These are phyloP conservation scores for Lepidurus packardi DNA, from an alignment of 1,140 invertebrate species.

Conservation along the genomic window DNA sequence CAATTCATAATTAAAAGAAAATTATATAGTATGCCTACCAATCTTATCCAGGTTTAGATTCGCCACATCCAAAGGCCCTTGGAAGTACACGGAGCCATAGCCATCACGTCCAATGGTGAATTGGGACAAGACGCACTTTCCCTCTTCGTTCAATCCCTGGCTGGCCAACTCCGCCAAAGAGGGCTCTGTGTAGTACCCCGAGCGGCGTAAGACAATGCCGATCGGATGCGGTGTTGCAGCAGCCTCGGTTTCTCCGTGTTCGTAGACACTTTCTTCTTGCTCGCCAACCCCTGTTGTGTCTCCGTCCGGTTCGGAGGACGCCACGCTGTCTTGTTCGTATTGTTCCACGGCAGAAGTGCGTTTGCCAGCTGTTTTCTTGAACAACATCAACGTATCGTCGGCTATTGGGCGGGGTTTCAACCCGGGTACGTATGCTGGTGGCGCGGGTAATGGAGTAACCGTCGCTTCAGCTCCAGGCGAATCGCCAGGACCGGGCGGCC, in stretches of 20 bases:
- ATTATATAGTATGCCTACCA: constrained; percentile 47
- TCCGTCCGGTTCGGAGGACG: constrained; percentile 25
- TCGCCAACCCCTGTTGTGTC: constrained; percentile 35
- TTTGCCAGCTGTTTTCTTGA: constrained; percentile 16
- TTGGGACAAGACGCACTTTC: constrained; percentile 76
- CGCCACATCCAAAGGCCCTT: constrained; percentile 78
- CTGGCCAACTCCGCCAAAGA: constrained; percentile 63
- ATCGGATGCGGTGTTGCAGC: constrained; percentile 45
- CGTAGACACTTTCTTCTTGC: constrained; percentile 33
- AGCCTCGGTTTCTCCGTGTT: constrained; percentile 9
- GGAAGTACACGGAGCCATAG: constrained; percentile 89
- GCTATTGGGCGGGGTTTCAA: background rate
- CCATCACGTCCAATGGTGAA: constrained; percentile 83
- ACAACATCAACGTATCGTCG: background rate
- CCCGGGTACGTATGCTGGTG: background rate
- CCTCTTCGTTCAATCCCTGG: constrained; percentile 57
- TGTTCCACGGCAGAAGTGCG: constrained; percentile 23
- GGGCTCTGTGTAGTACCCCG: constrained; percentile 81
- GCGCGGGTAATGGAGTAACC: background rate
- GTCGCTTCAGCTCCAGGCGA: constrained; percentile 5
- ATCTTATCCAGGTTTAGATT: constrained; percentile 83
- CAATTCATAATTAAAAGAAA: background rate
- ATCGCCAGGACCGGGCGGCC: background rate
- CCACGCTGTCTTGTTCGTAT: constrained; percentile 1
- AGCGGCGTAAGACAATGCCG: constrained; percentile 44